These are phyloP conservation scores for Anser brachyrhynchus DNA, from an alignment of 2,113 vertebrate genomes.

Conservation along the genomic window DNA sequence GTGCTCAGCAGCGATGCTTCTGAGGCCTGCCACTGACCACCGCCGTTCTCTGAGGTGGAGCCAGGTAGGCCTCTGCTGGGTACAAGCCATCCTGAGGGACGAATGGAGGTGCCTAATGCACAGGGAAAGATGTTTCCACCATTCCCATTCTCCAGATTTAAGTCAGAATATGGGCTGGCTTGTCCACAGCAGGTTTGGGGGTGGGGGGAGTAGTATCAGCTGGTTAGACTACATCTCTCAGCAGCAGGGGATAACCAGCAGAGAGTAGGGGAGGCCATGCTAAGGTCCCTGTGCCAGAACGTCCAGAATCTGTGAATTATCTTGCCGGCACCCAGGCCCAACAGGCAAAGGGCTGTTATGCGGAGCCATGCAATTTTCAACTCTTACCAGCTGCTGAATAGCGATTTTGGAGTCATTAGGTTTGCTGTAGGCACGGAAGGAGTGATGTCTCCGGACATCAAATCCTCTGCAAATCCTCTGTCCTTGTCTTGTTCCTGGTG, in stretches of 20 bases:
- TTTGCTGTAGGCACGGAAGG: neutral
- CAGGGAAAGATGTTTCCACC: neutral
- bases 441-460: neutral
- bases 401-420: neutral
- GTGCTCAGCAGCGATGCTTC: neutral
- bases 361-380: neutral
- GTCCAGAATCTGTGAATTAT: neutral
- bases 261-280: neutral
- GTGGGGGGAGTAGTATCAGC: neutral
- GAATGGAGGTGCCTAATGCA: neutral
- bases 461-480: neutral
- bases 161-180: neutral
- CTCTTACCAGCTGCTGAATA: neutral
- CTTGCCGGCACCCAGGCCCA: neutral
- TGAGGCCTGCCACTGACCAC: neutral
- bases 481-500: neutral
- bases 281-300: neutral
- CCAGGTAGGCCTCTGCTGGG: neutral
- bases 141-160: neutral
- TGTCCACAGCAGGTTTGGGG: neutral
- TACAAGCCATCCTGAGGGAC: neutral
- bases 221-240: neutral
- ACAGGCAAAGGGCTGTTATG: neutral
- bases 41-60: neutral
- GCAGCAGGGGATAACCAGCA: neutral